Percentiles rank a stretch among this genome's conserved stretches.
Evolutionary conservation across 2,888 invertebrate genomes (phyloP).

Genomic region (Cataglyphis rosenhaueri): DNA sequence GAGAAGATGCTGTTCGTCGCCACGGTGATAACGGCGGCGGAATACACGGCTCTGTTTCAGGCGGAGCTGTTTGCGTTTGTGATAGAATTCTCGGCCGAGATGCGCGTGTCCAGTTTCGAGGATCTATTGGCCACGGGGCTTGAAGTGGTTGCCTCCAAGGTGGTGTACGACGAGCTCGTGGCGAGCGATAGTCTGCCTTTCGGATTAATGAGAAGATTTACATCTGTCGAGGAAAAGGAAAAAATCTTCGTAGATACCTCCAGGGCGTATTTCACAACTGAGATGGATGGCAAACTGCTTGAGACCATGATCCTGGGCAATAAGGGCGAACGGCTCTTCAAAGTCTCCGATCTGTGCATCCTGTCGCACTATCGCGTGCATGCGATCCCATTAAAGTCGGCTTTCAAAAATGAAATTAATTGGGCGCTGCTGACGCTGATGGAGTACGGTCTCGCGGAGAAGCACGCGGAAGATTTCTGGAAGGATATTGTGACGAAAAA

Average conservation of each 20-base stretch:
- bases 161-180: slow-evolving; percentile 10
- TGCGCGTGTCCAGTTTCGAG: slow-evolving; percentile 8
- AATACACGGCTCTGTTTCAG: slow-evolving; percentile 18
- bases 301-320: neutral
- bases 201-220: slow-evolving; percentile 8
- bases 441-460: neutral
- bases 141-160: slow-evolving; percentile 11
- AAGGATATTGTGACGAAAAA: neutral
- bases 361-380: slow-evolving; percentile 20
- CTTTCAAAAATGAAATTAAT: neutral
- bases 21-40: neutral
- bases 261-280: slow-evolving; percentile 7
- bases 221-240: neutral
- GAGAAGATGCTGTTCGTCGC: slow-evolving; percentile 26
- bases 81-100: neutral
- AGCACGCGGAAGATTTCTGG: slow-evolving; percentile 28
- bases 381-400: neutral
- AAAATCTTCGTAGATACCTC: neutral
- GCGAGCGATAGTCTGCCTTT: neutral
- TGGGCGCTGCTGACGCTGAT: neutral
- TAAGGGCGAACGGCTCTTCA: neutral
- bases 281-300: slow-evolving; percentile 5
- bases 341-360: slow-evolving; percentile 18
- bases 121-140: slow-evolving; percentile 16
- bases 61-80: slow-evolving; percentile 17